phyloP scores from a whole-genome alignment of 2,888 invertebrate genomes.

The Catocala fraxini region DNA sequence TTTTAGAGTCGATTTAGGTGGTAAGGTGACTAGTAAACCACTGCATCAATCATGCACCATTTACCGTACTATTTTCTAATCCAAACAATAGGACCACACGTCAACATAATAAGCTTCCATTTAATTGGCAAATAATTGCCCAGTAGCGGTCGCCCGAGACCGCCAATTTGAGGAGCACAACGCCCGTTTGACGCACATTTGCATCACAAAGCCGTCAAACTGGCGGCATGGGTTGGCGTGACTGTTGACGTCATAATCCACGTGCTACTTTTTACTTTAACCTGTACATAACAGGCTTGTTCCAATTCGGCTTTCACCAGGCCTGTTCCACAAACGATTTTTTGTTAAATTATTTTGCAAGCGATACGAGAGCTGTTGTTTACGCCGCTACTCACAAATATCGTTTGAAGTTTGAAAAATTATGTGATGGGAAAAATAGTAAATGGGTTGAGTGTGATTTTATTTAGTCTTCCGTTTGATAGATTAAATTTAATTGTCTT shows the following conservation, averaged over 20 bases:
- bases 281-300: neutral
- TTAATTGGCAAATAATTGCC: slow-evolving; percentile 50
- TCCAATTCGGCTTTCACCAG: neutral
- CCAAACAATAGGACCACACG: too few relatives aligned
- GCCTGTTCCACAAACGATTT: neutral
- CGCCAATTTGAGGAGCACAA: slow-evolving; percentile 45
- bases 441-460: too few relatives aligned
- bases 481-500: too few relatives aligned
- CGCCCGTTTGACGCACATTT: slow-evolving; percentile 45
- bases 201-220: slow-evolving; percentile 53
- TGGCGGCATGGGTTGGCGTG: slow-evolving; percentile 25
- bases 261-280: neutral
- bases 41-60: too few relatives aligned
- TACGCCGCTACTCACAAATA: too few relatives aligned
- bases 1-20: too few relatives aligned
- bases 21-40: too few relatives aligned
- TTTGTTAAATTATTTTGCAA: too few relatives aligned
- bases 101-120: slow-evolving; percentile 32
- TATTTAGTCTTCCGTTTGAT: too few relatives aligned
- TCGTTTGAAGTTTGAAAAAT: too few relatives aligned
- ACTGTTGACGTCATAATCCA: slow-evolving; percentile 3
- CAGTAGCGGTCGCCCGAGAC: slow-evolving; percentile 34
- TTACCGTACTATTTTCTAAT: neutral
- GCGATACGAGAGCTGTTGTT: too few relatives aligned
- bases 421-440: too few relatives aligned